Percentiles rank a stretch among this genome's conserved stretches.
phyloP scores from a whole-genome alignment of 2,888 invertebrate species.

The Stenodera caucasica region DNA sequence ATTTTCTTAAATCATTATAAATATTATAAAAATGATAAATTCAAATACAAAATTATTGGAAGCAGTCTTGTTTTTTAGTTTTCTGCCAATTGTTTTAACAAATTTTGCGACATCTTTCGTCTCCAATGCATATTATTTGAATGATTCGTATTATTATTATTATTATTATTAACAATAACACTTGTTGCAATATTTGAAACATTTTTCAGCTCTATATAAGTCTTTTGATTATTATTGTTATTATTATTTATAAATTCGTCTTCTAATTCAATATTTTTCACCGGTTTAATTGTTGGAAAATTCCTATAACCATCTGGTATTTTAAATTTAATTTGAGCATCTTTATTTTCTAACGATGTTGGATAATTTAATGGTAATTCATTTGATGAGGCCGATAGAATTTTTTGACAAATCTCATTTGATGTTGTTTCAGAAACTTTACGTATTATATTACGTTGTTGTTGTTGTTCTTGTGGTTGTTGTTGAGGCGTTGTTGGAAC shows the following conservation, averaged over 20 bases:
- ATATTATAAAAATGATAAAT: too few relatives aligned
- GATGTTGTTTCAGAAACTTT: conserved; percentile 39
- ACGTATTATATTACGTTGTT: conserved; percentile 29
- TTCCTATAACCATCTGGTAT: conserved; percentile 52
- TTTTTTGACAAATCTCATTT: conserved; percentile 43
- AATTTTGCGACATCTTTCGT: conserved; percentile 53
- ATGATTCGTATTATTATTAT: conserved; percentile 33
- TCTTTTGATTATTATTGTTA: conserved; percentile 23
- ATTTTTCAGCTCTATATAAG: conserved; percentile 38
- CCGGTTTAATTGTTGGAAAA: conserved; percentile 31
- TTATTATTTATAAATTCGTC: too few relatives aligned
- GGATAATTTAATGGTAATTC: conserved; percentile 48
- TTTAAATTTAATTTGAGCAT: conserved; percentile 56
- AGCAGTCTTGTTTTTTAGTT: conserved; percentile 15
- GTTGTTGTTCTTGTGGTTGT: conserved; percentile 16
- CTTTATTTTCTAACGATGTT: conserved; percentile 50
- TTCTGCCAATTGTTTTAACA: conserved; percentile 16
- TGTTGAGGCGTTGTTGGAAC: conserved; percentile 30
- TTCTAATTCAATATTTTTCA: conserved; percentile 16
- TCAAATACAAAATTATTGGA: conserved; percentile 2
- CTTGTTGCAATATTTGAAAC: conserved; percentile 38
- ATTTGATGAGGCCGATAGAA: conserved; percentile 36
- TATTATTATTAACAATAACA: conserved; percentile 46
- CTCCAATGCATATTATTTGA: conserved; percentile 58
- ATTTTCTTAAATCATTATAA: too few relatives aligned